Percentiles rank a stretch among this genome's conserved stretches.
phyloP scores from a whole-genome alignment of 1,140 invertebrate species.

The Solen grandis region DNA sequence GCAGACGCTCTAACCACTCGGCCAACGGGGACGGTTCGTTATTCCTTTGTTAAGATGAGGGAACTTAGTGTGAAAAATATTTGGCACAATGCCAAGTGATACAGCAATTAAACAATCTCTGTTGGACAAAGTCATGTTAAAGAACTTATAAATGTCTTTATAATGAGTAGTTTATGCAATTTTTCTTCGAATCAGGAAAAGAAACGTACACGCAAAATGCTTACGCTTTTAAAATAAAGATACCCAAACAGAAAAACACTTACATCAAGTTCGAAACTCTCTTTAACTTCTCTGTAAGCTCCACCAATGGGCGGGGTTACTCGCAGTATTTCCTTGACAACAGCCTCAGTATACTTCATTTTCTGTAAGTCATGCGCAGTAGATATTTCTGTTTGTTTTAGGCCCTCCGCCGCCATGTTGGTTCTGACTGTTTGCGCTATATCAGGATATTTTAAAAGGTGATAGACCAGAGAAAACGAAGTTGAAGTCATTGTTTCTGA shows the following conservation, averaged over 20 bases:
- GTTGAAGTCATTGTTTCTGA: constrained; percentile 57
- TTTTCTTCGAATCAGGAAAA: too few species aligned
- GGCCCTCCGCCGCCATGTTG: constrained; percentile 32
- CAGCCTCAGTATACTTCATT: constrained; percentile 60
- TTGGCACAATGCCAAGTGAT: neutral
- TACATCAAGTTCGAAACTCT: constrained; percentile 71
- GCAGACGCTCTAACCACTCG: too few species aligned
- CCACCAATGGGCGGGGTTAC: constrained; percentile 68
- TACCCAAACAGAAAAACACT: constrained; percentile 34
- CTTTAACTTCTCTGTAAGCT: constrained; percentile 60
- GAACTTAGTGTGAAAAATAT: too few species aligned
- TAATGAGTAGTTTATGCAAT: too few species aligned
- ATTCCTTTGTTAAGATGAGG: too few species aligned
- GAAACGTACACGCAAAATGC: too few species aligned
- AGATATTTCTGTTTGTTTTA: constrained; percentile 14
- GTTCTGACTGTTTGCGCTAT: constrained; percentile 55
- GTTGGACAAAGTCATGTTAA: neutral
- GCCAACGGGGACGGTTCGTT: too few species aligned
- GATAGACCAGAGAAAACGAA: constrained; percentile 45
- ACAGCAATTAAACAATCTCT: neutral
- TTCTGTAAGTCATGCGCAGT: constrained; percentile 57
- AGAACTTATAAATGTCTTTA: too few species aligned
- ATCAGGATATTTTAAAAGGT: constrained; percentile 58
- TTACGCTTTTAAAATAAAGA: too few species aligned
- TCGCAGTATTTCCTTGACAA: constrained; percentile 69